These are phyloP conservation scores for Sebastes iracundus DNA, from an alignment of 2,797 vertebrate species.

Conservation along the genomic window DNA sequence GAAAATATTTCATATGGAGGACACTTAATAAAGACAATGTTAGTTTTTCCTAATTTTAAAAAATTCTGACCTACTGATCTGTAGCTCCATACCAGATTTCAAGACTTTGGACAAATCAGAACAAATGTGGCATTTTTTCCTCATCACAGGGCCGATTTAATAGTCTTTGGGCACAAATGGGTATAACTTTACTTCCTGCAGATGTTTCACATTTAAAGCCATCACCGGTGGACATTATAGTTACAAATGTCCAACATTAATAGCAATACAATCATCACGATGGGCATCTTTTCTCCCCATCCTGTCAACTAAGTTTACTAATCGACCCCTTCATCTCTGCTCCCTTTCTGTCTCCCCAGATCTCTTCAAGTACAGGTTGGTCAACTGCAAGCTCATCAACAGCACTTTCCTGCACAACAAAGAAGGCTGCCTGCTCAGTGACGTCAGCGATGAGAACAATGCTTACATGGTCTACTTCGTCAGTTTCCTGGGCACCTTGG, in stretches of 20 bases:
- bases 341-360: constrained; percentile 76
- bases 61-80: no score
- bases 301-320: neutral
- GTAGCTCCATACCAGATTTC: no score
- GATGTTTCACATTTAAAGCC: neutral
- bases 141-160: neutral
- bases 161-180: neutral
- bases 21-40: no score
- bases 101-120: no score
- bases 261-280: neutral
- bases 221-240: neutral
- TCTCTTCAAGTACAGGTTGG: constrained; percentile 94
- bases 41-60: no score
- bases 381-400: constrained; percentile 92
- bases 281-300: neutral
- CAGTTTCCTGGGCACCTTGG: constrained; percentile 96
- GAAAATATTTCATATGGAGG: no score
- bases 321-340: neutral
- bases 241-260: neutral
- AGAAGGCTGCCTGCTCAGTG: constrained; percentile 93
- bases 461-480: constrained; percentile 99
- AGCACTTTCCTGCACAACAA: constrained; percentile 98
- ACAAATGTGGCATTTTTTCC: neutral
- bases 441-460: constrained; percentile 94
- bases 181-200: neutral